phyloP scores from a whole-genome alignment of 1,140 invertebrate genomes.

The Potamilus streckersoni region DNA sequence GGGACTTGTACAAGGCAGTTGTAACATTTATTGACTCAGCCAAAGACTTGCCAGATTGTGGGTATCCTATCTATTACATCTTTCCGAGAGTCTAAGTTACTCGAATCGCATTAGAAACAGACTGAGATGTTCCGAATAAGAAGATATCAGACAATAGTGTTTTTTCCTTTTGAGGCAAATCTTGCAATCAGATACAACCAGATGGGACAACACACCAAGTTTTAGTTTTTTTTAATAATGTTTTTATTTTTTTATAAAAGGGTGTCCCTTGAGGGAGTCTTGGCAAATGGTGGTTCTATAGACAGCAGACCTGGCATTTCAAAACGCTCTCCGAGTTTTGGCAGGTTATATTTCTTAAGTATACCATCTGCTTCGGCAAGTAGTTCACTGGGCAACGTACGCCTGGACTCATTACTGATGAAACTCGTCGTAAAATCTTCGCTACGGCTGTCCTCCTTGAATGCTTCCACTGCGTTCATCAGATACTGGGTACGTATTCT shows the following conservation, averaged over 20 bases:
- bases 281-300: constrained; percentile 44
- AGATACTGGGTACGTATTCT: constrained; percentile 52
- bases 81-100: too few relatives aligned
- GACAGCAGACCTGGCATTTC: constrained; percentile 54
- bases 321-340: constrained; percentile 55
- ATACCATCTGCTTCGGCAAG: constrained; percentile 53
- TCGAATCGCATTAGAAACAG: too few relatives aligned
- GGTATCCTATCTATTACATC: too few relatives aligned
- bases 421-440: constrained; percentile 28
- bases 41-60: too few relatives aligned
- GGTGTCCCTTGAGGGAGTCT: constrained; percentile 32
- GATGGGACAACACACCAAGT: too few relatives aligned
- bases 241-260: constrained; percentile 11
- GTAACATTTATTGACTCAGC: too few relatives aligned
- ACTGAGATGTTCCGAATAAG: too few relatives aligned
- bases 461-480: constrained; percentile 45
- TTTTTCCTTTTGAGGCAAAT: too few relatives aligned
- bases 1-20: too few relatives aligned
- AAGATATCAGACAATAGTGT: too few relatives aligned
- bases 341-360: constrained; percentile 52
- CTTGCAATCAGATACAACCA: too few relatives aligned
- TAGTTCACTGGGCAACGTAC: constrained; percentile 44
- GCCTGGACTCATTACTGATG: constrained; percentile 39
- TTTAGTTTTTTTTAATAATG: too few relatives aligned
- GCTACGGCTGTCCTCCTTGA: constrained; percentile 47